Evolutionary conservation across 2,797 vertebrate species (phyloP).

Genomic region (Naso thynnoides): DNA sequence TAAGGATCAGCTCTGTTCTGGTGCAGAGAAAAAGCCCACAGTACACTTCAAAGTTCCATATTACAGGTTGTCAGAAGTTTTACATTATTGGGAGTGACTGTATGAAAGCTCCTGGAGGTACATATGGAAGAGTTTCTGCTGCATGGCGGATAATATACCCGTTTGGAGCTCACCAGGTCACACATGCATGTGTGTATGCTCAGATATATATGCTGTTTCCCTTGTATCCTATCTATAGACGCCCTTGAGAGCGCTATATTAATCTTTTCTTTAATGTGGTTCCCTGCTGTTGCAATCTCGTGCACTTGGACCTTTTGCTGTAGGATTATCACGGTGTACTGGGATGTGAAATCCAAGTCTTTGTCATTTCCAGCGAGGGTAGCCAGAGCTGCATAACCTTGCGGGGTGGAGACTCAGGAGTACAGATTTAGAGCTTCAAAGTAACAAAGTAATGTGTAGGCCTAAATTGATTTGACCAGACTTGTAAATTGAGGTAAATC

Average conservation of each 20-base stretch:
- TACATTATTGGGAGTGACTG: conserved; percentile 22
- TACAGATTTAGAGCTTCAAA: conserved; percentile 53
- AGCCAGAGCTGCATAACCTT: conserved; percentile 42
- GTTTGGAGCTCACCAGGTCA: conserved; percentile 1
- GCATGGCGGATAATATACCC: conserved; percentile 28
- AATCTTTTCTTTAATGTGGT: conserved; percentile 44
- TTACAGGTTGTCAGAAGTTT: conserved; percentile 34
- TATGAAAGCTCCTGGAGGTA: neutral
- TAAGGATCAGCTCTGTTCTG: conserved; percentile 7
- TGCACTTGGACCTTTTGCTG: conserved; percentile 38
- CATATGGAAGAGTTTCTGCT: conserved; percentile 45
- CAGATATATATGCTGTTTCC: conserved; percentile 19
- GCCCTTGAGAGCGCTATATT: conserved; percentile 29
- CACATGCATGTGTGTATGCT: conserved; percentile 26
- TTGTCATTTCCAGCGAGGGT: conserved; percentile 40
- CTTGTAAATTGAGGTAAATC: conserved; percentile 40
- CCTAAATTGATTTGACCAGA: conserved; percentile 51
- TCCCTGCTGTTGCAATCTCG: conserved; percentile 40
- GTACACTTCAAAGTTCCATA: conserved; percentile 22
- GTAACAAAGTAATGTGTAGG: conserved; percentile 17
- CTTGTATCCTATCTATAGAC: conserved; percentile 43
- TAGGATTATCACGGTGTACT: conserved; percentile 58
- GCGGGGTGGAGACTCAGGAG: conserved; percentile 42
- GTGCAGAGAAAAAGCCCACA: neutral
- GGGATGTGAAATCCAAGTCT: conserved; percentile 61